Evolutionary conservation across 2,888 invertebrate genomes (phyloP), one percentile per base, ranked within the genome.

Genomic region (Drosophila mettleri): DNA sequence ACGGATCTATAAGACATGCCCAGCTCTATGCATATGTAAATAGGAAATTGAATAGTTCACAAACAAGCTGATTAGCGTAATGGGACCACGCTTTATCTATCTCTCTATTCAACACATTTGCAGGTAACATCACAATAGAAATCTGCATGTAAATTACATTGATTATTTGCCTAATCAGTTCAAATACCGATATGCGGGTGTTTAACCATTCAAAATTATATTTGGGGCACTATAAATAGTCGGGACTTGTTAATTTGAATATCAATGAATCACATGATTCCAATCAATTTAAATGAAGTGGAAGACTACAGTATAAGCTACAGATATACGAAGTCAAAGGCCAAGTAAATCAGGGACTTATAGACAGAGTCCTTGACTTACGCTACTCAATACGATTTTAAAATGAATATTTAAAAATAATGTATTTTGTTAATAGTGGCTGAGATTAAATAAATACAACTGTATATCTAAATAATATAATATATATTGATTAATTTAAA

Each of bases 81-180:
- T 54, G 18, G 43, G 24, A 54, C 14, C 43, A 54, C 2, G 14
- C 9, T 9, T 9, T 27, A 29, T 54, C 34, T 18, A 46, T 45
- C 45, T 27, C 1, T 20, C 41, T 16, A 46, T 9, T 31, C 16
- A 24, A n/a, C 8, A 31, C 27, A 34, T 43, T 68, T 49, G 41
- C 45, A 24, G 24, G 4, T 45, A 34, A 10, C 45, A 46, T 34
- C 45, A n/a, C 16, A 39, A 20, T 64, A 8, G 7, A 36, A 29
- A 65, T 53, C 18, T 43, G 36, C 59, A 57, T 76, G 16, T 20
- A 53, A 76, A 76, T 71, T 65, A 20, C 22, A 10, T 20, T 51
- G 68, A 41, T 74, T 51, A 51, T 71, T 45, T 18, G 41, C 52
- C 68, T 16, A 53, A 51, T 61, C 45, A 41, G 53, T 10, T 41